A percentile compares a stretch with the other conserved stretches of the same genome.
Evolutionary conservation across 2,797 vertebrate genomes (phyloP).

Genomic region (Hydrolagus colliei): DNA sequence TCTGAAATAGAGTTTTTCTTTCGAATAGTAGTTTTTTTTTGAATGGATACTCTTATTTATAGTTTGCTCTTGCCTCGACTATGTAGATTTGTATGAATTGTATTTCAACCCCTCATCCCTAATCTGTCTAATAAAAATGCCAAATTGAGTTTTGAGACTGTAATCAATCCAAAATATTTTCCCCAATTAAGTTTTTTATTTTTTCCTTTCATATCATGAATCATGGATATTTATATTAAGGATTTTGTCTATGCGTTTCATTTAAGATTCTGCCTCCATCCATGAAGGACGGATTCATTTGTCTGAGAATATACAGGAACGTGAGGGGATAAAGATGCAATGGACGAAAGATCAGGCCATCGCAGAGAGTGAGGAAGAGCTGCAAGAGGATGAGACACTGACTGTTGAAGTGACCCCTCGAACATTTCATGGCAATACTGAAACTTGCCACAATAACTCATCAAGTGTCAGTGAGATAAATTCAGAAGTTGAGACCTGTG

Average conservation of each 20-base stretch:
- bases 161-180: no score
- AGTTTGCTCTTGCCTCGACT: no score
- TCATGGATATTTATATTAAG: neutral
- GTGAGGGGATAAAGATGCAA: neutral
- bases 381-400: slow-evolving; percentile 32
- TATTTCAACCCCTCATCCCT: no score
- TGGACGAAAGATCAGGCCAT: neutral
- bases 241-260: neutral
- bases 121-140: no score
- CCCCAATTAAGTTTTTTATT: no score
- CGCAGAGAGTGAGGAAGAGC: slow-evolving; percentile 35
- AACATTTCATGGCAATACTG: neutral
- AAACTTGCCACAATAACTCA: neutral
- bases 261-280: neutral
- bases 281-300: neutral
- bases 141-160: no score
- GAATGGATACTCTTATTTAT: no score
- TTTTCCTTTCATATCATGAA: neutral
- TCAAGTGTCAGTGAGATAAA: slow-evolving; percentile 35
- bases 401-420: slow-evolving; percentile 24
- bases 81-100: no score
- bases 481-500: slow-evolving; percentile 44
- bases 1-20: no score
- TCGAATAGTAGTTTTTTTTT: no score
- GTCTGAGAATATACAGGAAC: neutral